These are phyloP conservation scores for Pachliopta kotzebuea DNA, from an alignment of 2,888 invertebrate genomes.

Conservation along the genomic window DNA sequence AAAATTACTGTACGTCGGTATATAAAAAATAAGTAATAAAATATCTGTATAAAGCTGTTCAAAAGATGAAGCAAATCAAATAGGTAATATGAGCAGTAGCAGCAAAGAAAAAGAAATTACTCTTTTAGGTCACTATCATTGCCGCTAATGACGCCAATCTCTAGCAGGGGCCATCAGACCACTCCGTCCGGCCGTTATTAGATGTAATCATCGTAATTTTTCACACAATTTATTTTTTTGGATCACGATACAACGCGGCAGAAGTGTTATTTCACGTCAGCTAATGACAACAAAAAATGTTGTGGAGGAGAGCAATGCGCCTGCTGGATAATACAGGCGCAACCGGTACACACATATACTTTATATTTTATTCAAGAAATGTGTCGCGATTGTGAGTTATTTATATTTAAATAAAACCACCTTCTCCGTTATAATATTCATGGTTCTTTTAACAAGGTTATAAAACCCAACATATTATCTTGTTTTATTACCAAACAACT, in stretches of 20 bases:
- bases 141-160: conserved; percentile 75
- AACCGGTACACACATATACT: conserved; percentile 17
- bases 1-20: no score
- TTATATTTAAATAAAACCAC: not conserved
- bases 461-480: no score
- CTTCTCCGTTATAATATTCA: no score
- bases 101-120: conserved; percentile 63
- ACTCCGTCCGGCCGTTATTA: conserved; percentile 69
- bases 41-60: not conserved
- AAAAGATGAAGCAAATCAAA: conserved; percentile 21
- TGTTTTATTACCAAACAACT: no score
- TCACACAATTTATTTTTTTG: conserved; percentile 78
- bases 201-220: conserved; percentile 79
- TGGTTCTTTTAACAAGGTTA: no score
- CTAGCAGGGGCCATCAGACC: conserved; percentile 66
- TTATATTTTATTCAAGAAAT: conserved; percentile 19
- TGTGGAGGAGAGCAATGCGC: conserved; percentile 45
- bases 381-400: not conserved
- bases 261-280: conserved; percentile 68
- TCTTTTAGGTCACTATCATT: conserved; percentile 71
- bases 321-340: conserved; percentile 24
- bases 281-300: conserved; percentile 77
- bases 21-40: not conserved
- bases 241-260: conserved; percentile 56
- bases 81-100: conserved; percentile 32